Evolutionary conservation across 2,113 vertebrate genomes (phyloP).

Genomic region (Edolisoma coerulescens): DNA sequence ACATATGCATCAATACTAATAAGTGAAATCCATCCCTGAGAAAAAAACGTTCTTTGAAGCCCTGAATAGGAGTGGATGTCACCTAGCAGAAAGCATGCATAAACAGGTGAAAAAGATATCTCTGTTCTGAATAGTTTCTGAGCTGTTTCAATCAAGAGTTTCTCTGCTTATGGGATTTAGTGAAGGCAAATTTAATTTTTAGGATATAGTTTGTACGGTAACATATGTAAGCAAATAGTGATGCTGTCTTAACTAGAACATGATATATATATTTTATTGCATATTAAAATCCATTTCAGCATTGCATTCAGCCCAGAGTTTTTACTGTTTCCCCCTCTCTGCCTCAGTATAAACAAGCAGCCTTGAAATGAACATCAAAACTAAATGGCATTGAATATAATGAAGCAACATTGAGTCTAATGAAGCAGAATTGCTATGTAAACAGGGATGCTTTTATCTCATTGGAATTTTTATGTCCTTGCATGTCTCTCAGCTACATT

Average conservation of each 20-base stretch:
- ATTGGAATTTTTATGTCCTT: conserved; percentile 77
- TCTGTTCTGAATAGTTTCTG: neutral
- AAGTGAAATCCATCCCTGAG: neutral
- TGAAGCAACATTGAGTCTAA: conserved; percentile 73
- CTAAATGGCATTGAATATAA: conserved; percentile 76
- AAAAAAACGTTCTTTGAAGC: neutral
- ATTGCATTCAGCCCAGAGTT: conserved; percentile 36
- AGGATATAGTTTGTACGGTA: neutral
- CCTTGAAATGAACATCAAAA: conserved; percentile 77
- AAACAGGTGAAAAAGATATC: neutral
- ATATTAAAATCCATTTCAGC: neutral
- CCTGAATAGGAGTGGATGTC: neutral
- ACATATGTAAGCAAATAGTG: neutral
- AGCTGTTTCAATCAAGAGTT: neutral
- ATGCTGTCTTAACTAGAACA: neutral
- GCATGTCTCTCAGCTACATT: conserved; percentile 62
- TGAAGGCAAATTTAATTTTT: neutral
- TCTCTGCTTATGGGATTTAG: neutral
- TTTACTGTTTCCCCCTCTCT: conserved; percentile 34
- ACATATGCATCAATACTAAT: neutral
- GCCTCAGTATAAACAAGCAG: conserved; percentile 69
- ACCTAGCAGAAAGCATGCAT: neutral
- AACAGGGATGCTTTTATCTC: conserved; percentile 72
- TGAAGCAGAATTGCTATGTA: conserved; percentile 69
- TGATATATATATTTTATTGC: neutral